Evolutionary conservation across 2,888 invertebrate species (phyloP).

Genomic region (Dryobotodes eremita): DNA sequence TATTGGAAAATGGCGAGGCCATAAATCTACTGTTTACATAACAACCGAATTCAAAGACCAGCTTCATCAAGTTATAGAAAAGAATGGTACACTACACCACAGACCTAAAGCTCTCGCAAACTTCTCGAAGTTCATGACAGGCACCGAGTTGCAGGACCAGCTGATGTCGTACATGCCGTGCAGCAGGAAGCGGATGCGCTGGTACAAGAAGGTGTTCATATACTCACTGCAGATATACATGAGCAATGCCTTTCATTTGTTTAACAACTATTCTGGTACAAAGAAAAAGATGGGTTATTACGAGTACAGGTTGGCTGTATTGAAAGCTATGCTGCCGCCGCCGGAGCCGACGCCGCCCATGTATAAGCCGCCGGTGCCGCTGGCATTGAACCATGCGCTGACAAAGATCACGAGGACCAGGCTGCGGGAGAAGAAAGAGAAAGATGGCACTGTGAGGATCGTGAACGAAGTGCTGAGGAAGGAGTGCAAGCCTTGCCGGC

Average conservation of each 20-base stretch:
- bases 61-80: not conserved
- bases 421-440: constrained; percentile 15
- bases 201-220: constrained; percentile 38
- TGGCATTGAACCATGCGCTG: not conserved
- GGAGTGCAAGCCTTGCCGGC: constrained; percentile 23
- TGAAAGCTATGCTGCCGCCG: constrained; percentile 28
- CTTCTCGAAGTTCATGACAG: constrained; percentile 42
- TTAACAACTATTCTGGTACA: constrained; percentile 20
- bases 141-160: constrained; percentile 35
- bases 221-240: constrained; percentile 32
- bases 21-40: constrained; percentile 31
- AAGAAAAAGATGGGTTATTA: constrained; percentile 26
- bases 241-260: constrained; percentile 36
- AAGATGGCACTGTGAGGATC: constrained; percentile 7
- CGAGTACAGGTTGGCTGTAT: constrained; percentile 17
- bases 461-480: constrained; percentile 27
- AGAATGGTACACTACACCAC: not conserved
- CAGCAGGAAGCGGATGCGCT: constrained; percentile 7
- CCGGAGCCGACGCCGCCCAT: not conserved
- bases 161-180: constrained; percentile 34
- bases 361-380: not conserved
- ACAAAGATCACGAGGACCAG: constrained; percentile 23
- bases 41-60: constrained; percentile 42
- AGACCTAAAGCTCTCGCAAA: constrained; percentile 36
- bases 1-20: constrained; percentile 41